Conservation (phyloP, 2,113 vertebrate genomes). For the Electrona antarctica region DNA sequence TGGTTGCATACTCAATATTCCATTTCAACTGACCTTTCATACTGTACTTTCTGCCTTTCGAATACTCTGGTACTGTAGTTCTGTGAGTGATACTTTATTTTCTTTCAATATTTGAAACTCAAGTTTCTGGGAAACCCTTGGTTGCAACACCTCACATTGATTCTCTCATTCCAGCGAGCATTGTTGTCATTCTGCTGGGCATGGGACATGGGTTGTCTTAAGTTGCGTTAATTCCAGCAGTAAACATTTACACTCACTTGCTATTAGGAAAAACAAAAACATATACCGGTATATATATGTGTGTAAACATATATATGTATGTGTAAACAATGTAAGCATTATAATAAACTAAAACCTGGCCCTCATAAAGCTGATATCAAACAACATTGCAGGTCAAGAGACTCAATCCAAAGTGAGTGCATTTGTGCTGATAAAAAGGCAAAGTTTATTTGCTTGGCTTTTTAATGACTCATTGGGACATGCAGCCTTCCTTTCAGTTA, state of each 20-base stretch:
- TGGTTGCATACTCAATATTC: slow-evolving; percentile 24
- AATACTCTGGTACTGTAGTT: slow-evolving; percentile 73
- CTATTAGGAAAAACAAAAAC: neutral
- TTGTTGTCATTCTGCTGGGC: slow-evolving; percentile 57
- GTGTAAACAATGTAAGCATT: neutral
- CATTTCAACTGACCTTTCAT: slow-evolving; percentile 65
- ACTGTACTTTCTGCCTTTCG: slow-evolving; percentile 70
- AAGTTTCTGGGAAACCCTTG: slow-evolving; percentile 34
- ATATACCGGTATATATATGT: neutral
- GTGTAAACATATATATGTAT: too few relatives aligned
- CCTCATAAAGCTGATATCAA: neutral
- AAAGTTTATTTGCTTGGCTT: slow-evolving; percentile 37
- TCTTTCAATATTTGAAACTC: slow-evolving; percentile 46
- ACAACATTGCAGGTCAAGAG: neutral
- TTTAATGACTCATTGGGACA: slow-evolving; percentile 25
- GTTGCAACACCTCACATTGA: slow-evolving; percentile 47
- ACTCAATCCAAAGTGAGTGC: slow-evolving; percentile 43
- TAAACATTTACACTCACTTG: slow-evolving; percentile 44
- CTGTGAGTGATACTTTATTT: slow-evolving; percentile 77
- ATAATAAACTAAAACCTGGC: neutral
- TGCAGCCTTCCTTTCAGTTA: slow-evolving; percentile 21
- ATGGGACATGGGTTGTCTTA: slow-evolving; percentile 36
- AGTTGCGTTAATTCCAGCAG: slow-evolving; percentile 29
- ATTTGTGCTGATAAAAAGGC: slow-evolving; percentile 32
- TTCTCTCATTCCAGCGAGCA: slow-evolving; percentile 44